Base-by-base conservation (phyloP, 2,797 vertebrate genomes). In the Ptychadena robeensis region DNA sequence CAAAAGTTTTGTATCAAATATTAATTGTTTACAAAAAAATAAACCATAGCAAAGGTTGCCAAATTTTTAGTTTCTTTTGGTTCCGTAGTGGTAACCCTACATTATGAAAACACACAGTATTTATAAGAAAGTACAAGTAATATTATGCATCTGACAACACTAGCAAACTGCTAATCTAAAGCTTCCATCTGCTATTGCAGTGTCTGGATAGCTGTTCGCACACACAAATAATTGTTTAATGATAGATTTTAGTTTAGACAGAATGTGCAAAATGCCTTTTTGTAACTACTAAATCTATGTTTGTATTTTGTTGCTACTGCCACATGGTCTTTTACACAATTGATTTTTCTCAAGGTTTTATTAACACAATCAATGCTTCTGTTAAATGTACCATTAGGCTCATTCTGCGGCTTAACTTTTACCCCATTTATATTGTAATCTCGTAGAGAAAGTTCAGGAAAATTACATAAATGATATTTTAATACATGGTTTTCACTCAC, bases 321-420 rank as follows among this genome's bases (percentile, higher is more conserved):
- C 81, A 77, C 81, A 77, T 82, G 73, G 32, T 77, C 81, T 77
- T 77, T 82, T 82, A 82, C 48, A 70, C 73, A 77, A 82, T 82
- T 82, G 81, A 77, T 82, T 82, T 82, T 82, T 71, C 53, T 38
- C 37, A 75, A 48, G 37, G 57, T 77, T 81, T 82, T 82, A 82
- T 71, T 82, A 82, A 64, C 73, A 77, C 67, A 82, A 76, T 82
- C 66, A 82, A 77, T 82, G 73, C 15, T 65, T 77, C 37, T 71
- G 81, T 71, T 63, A 77, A 82, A 77, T 71, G 73, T 68, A 44
- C 73, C 71, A 44, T 76, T 71, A 74, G 31, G 57, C 31, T 69
- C 28, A 31, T 76, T 44, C 48, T 71, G 66, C 32, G n/a, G 66
- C 27, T n/a, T 63, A 71, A 69, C 35, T 71, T 30, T 61, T 15